Percentiles rank a stretch among this genome's conserved stretches.
Conservation (phyloP, 1,140 invertebrate species). For the Penaeus chinensis region DNA sequence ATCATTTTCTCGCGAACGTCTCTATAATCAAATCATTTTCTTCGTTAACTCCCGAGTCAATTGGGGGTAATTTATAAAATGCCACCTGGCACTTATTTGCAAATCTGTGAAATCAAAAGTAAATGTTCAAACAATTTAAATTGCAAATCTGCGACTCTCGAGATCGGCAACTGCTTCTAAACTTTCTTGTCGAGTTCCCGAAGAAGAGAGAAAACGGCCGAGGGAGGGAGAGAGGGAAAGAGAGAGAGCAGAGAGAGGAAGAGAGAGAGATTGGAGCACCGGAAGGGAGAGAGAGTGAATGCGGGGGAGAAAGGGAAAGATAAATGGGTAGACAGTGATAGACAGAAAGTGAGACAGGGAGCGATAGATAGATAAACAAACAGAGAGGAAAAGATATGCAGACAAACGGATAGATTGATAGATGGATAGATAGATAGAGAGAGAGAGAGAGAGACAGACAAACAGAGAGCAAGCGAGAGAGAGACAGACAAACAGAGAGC, state of each 20-base stretch:
- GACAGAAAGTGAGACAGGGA: no score
- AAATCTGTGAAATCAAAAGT: slow-evolving; percentile 38
- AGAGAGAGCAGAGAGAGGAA: slow-evolving; percentile 3
- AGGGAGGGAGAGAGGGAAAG: slow-evolving; percentile 5
- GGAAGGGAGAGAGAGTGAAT: neutral
- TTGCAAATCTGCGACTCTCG: slow-evolving; percentile 23
- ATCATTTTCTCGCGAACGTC: slow-evolving; percentile 18
- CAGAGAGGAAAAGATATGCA: no score
- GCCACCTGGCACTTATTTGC: slow-evolving; percentile 36
- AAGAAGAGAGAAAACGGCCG: neutral
- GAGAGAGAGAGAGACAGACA: no score
- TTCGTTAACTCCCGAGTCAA: slow-evolving; percentile 43
- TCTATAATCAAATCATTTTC: slow-evolving; percentile 55
- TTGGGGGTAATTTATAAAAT: slow-evolving; percentile 31
- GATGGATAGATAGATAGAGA: no score
- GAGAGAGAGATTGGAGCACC: neutral
- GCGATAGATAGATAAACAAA: no score
- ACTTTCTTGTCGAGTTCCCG: neutral
- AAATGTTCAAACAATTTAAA: slow-evolving; percentile 45
- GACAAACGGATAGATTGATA: no score
- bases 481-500: no score
- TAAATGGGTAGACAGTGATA: no score
- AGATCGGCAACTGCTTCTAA: no score
- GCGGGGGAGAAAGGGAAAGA: neutral
- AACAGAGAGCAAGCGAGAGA: no score